Percentiles rank a stretch among this genome's conserved stretches.
These are phyloP conservation scores for Hypolimnas misippus DNA, from an alignment of 2,888 invertebrate species.

Conservation along the genomic window DNA sequence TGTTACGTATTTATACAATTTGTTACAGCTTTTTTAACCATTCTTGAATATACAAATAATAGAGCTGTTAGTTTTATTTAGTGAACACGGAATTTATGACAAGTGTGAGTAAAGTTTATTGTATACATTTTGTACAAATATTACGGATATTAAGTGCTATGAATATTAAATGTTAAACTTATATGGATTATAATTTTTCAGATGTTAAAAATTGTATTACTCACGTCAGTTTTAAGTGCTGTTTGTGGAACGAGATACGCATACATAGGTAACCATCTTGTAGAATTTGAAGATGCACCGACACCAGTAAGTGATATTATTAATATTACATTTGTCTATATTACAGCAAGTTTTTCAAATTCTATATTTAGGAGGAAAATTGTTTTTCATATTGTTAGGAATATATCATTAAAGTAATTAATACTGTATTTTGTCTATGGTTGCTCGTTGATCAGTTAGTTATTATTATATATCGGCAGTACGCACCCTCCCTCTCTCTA, in stretches of 20 bases:
- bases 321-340: too few relatives aligned
- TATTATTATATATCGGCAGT: too few relatives aligned
- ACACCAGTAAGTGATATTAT: slow-evolving; percentile 45
- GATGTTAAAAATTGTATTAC: slow-evolving; percentile 44
- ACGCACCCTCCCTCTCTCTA: too few relatives aligned
- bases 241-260: slow-evolving; percentile 39
- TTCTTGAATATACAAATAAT: slow-evolving; percentile 1
- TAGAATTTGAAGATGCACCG: slow-evolving; percentile 48
- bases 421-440: too few relatives aligned
- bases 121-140: not conserved
- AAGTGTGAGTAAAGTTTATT: not conserved
- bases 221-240: slow-evolving; percentile 40
- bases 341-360: too few relatives aligned
- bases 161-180: too few relatives aligned
- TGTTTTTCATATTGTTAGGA: too few relatives aligned
- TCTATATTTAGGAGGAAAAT: too few relatives aligned
- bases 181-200: too few relatives aligned
- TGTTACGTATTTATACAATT: slow-evolving; percentile 26
- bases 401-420: too few relatives aligned
- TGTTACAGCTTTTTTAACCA: not conserved
- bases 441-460: too few relatives aligned
- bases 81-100: not conserved
- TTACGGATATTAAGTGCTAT: not conserved
- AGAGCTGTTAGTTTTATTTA: not conserved
- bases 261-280: slow-evolving; percentile 49